Evolutionary conservation across 2,888 invertebrate species (phyloP).

Genomic region (Parnassius smintheus): DNA sequence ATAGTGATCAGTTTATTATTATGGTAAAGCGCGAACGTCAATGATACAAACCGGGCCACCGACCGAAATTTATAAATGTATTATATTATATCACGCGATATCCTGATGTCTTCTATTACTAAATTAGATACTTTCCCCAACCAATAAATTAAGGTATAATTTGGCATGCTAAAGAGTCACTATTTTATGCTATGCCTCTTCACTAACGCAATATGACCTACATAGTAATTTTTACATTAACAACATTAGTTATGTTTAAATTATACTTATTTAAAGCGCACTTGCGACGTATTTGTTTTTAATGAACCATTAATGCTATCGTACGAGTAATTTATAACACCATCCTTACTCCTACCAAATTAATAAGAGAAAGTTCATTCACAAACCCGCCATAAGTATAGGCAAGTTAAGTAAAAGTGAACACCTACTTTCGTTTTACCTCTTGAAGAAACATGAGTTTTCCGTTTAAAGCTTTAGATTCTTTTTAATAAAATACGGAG

Average conservation of each 20-base stretch:
- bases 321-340: no score
- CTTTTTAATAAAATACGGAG: not conserved
- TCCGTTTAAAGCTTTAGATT: constrained; percentile 7
- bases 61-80: constrained; percentile 6
- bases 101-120: constrained; percentile 1
- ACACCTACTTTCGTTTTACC: constrained; percentile 22
- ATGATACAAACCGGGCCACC: constrained; percentile 6
- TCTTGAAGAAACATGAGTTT: constrained; percentile 2
- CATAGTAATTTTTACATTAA: no score
- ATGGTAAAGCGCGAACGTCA: constrained; percentile 5
- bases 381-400: constrained; percentile 23
- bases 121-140: not conserved
- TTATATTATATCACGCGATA: constrained; percentile 13
- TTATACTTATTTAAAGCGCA: no score
- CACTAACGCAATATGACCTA: no score
- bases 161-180: not conserved
- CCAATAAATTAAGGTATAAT: not conserved
- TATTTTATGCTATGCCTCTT: no score
- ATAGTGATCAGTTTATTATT: constrained; percentile 4
- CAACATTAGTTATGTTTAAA: no score
- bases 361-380: constrained; percentile 26
- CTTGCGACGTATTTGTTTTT: no score
- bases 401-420: constrained; percentile 22
- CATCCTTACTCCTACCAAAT: not conserved
- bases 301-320: no score